Conservation (phyloP, 2,113 vertebrate species). For the Osmerus mordax region DNA sequence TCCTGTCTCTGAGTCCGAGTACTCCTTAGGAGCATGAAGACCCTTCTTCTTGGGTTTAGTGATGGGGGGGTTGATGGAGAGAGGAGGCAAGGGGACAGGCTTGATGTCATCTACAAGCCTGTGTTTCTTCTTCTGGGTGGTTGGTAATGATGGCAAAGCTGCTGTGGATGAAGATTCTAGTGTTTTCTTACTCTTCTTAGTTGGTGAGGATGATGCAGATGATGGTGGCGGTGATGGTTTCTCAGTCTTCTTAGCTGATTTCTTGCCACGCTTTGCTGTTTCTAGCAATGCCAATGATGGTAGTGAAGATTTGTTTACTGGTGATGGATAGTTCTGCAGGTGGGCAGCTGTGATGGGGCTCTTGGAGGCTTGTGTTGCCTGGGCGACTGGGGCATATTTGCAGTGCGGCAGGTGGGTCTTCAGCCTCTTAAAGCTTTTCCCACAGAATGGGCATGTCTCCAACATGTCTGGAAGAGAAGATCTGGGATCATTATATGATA, state of each 20-base stretch:
- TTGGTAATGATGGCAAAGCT: not conserved
- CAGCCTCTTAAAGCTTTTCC: conserved; percentile 80
- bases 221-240: not conserved
- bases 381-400: conserved; percentile 57
- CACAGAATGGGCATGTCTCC: conserved; percentile 83
- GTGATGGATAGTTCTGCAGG: not conserved
- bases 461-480: conserved; percentile 4
- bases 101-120: conserved; percentile 38
- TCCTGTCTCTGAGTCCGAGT: conserved; percentile 23
- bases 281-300: not conserved
- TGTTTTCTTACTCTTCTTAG: not conserved
- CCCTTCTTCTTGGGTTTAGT: conserved; percentile 44
- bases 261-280: not conserved
- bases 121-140: conserved; percentile 34
- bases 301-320: not conserved
- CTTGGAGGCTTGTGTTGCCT: conserved; percentile 37
- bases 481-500: not conserved
- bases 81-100: not conserved
- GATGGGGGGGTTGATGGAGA: conserved; percentile 5
- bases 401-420: conserved; percentile 85
- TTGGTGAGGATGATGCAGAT: not conserved
- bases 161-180: not conserved
- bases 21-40: conserved; percentile 31
- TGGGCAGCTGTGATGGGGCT: not conserved
- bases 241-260: not conserved